A percentile compares a stretch with the other conserved stretches of the same genome.
phyloP scores from a whole-genome alignment of 1,140 invertebrate genomes.

The Aricia agestis region DNA sequence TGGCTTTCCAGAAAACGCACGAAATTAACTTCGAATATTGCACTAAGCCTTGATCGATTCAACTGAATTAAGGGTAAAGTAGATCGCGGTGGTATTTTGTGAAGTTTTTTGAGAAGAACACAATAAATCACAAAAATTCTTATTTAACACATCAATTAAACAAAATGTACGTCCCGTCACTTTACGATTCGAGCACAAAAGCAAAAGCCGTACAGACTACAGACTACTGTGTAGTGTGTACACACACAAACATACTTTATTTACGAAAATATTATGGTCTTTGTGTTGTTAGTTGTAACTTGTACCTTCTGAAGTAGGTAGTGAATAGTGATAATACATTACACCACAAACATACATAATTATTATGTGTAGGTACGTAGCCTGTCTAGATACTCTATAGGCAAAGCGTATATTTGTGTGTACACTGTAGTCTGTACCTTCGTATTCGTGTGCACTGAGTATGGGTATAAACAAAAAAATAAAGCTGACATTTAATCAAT shows the following conservation, averaged over 20 bases:
- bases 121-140: conserved; percentile 23
- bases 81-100: neutral
- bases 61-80: neutral
- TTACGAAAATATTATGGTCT: neutral
- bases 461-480: no score
- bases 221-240: no score
- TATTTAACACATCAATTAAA: conserved; percentile 35
- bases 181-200: conserved; percentile 35
- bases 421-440: no score
- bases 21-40: neutral
- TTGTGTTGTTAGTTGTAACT: no score
- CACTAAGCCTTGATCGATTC: neutral
- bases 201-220: conserved; percentile 27
- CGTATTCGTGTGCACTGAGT: no score
- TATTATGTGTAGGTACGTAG: no score
- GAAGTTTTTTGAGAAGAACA: neutral
- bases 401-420: conserved; percentile 39
- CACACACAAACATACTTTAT: conserved; percentile 34
- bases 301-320: neutral
- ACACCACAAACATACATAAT: no score
- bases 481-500: conserved; percentile 50
- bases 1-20: conserved; percentile 4
- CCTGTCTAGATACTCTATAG: no score
- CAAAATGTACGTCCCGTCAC: conserved; percentile 36
- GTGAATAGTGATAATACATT: no score